Percentiles rank a stretch among this genome's conserved stretches.
Conservation (phyloP, 92 coral and sea anemone genomes). For the Phenganax stokvisi region DNA sequence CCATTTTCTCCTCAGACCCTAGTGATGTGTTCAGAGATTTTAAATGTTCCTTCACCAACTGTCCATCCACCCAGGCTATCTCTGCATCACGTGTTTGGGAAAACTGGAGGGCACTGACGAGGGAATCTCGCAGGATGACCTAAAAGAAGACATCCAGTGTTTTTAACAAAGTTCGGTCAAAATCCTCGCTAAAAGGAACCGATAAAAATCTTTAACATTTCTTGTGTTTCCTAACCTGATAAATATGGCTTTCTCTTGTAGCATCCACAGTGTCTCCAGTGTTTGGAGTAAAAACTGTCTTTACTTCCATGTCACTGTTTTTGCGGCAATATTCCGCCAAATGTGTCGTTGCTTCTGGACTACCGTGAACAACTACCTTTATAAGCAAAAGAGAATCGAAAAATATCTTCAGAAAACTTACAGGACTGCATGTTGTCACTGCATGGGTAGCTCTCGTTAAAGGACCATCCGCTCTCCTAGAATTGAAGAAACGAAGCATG, state of each 20-base stretch:
- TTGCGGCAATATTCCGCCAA: conserved; percentile 85
- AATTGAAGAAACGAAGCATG: background rate
- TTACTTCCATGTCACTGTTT: conserved; percentile 81
- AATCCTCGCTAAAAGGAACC: too few relatives aligned
- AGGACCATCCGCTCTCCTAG: too few relatives aligned
- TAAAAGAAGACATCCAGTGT: background rate
- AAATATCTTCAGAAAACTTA: background rate
- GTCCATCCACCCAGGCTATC: conserved; percentile 98
- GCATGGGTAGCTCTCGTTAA: too few relatives aligned
- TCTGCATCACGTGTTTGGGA: conserved; percentile 98
- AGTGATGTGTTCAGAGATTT: conserved; percentile 55
- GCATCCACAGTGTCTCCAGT: conserved; percentile 93
- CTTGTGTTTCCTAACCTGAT: conserved; percentile 57
- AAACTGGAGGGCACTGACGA: conserved; percentile 94
- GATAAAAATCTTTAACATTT: too few relatives aligned
- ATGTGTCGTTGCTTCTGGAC: conserved; percentile 68
- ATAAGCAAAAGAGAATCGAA: background rate
- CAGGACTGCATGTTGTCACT: too few relatives aligned
- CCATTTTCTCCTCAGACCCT: conserved; percentile 68
- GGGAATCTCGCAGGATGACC: conserved; percentile 96
- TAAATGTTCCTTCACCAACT: conserved; percentile 69
- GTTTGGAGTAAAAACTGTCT: conserved; percentile 72
- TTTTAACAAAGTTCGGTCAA: too few relatives aligned
- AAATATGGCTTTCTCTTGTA: conserved; percentile 93
- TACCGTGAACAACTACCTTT: conserved; percentile 86